Evolutionary conservation across 2,797 vertebrate species (phyloP).

Genomic region (Pipistrellus pygmaeus): DNA sequence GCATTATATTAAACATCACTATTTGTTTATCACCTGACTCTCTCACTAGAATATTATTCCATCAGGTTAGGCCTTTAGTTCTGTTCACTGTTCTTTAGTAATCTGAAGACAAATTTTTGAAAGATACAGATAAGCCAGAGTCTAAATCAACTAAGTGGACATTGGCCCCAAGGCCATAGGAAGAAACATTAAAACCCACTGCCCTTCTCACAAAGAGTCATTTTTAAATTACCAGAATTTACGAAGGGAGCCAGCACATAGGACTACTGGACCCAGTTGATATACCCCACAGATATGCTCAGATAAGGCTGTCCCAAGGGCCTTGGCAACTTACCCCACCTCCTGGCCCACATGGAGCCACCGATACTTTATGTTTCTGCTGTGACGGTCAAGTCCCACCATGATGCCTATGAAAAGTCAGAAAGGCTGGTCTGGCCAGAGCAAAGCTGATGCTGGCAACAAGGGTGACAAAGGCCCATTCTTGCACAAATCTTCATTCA

Average conservation of each 20-base stretch:
- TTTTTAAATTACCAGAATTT: background rate
- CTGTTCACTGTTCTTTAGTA: background rate
- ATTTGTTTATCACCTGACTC: background rate
- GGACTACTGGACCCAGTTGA: background rate
- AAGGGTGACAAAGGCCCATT: too few relatives aligned
- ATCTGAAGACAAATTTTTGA: background rate
- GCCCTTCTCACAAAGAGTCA: background rate
- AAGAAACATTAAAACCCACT: background rate
- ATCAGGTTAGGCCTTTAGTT: background rate
- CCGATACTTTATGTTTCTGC: background rate
- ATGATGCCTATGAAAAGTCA: background rate
- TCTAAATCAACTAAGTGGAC: background rate
- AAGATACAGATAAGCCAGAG: background rate
- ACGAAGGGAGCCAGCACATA: background rate
- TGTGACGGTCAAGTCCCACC: background rate
- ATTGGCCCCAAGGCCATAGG: background rate
- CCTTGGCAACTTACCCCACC: background rate
- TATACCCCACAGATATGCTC: background rate
- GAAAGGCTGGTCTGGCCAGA: too few relatives aligned
- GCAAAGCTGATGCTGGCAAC: too few relatives aligned
- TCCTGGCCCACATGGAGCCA: background rate
- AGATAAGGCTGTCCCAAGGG: background rate
- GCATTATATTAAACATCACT: background rate
- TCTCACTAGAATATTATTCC: background rate
- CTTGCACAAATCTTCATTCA: too few relatives aligned